Conservation (phyloP, 2,888 invertebrate species). For the Orthosia gracilis region DNA sequence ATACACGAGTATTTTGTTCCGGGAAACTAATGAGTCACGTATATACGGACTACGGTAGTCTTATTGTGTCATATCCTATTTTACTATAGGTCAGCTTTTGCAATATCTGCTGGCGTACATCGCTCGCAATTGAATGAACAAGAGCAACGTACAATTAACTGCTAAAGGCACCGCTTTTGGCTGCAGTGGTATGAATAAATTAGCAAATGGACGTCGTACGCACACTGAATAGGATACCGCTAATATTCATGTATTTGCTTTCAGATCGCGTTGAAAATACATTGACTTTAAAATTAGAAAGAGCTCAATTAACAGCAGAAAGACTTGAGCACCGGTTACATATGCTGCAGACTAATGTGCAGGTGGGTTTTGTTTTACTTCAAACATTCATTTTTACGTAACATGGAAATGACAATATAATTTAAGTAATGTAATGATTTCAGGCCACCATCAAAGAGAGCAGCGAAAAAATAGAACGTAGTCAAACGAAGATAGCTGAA, state of each 20-base stretch:
- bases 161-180: slow-evolving; percentile 77
- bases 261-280: slow-evolving; percentile 88
- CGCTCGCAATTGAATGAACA: slow-evolving; percentile 84
- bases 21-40: slow-evolving; percentile 74
- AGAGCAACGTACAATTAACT: slow-evolving; percentile 82
- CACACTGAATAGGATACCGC: slow-evolving; percentile 72
- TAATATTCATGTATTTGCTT: slow-evolving; percentile 74
- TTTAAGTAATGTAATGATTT: slow-evolving; percentile 61
- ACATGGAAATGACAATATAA: neutral
- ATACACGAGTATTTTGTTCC: slow-evolving; percentile 65
- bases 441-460: slow-evolving; percentile 87
- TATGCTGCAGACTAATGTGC: slow-evolving; percentile 86
- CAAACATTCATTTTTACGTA: slow-evolving; percentile 1
- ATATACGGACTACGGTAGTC: slow-evolving; percentile 51
- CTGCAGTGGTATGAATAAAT: slow-evolving; percentile 73
- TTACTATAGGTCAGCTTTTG: slow-evolving; percentile 84
- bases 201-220: slow-evolving; percentile 70
- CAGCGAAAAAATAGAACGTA: slow-evolving; percentile 83
- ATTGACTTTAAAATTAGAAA: slow-evolving; percentile 85
- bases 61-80: slow-evolving; percentile 89
- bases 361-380: slow-evolving; percentile 73
- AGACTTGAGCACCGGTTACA: slow-evolving; percentile 87
- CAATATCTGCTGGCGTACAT: slow-evolving; percentile 77
- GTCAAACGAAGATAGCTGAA: slow-evolving; percentile 82
- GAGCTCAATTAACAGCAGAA: slow-evolving; percentile 88